Evolutionary conservation across 2,797 vertebrate genomes (phyloP), one percentile per base, ranked within the genome.

Genomic region (Anniella stebbinsi): DNA sequence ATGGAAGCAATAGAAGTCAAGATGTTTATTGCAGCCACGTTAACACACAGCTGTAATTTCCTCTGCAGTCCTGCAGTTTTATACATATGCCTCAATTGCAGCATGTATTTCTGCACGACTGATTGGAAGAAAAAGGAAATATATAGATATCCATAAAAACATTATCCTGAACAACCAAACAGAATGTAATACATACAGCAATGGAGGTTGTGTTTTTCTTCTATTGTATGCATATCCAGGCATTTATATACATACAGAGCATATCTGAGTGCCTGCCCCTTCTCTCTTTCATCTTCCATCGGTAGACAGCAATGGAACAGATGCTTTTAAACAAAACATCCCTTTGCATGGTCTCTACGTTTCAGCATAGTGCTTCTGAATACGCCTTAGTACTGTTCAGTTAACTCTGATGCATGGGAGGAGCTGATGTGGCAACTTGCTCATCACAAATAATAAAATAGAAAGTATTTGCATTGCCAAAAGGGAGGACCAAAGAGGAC

Each of bases 51-150:
- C 51, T 80, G n/a, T 70, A 92, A n/a, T 86, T 93, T 72, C 89
- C 81, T 57, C 81, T 91, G 85, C 94, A 91, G 80, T 48, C 41
- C 30, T 90, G 80, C 57, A 63, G 69, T 70, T 78, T 91, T 91
- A 60, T 92, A 90, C 48, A 30, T 72, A 83, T 36, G 63, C 57
- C 84, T 94, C 82, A 90, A 57, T 78, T 91, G 54, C 80, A 93
- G 80, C 33, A 30, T 81, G 84, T n/a, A 45, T 12, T 60, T 83
- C 36, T 80, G 36, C 75, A 89, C 63, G 48, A 36, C 17, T 89
- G 81, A 51, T 33, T 38, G 18, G 25, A 18, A 6, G 17, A 41
- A 67, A 72, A 23, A 18, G 28, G 2, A 77, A 25, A 77, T 25
- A 25, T 30, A 78, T 30, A 11, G 76, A 18, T 18, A 87, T 30